Evolutionary conservation across 1,140 invertebrate species (phyloP).

Genomic region (Leptinotarsa texana): DNA sequence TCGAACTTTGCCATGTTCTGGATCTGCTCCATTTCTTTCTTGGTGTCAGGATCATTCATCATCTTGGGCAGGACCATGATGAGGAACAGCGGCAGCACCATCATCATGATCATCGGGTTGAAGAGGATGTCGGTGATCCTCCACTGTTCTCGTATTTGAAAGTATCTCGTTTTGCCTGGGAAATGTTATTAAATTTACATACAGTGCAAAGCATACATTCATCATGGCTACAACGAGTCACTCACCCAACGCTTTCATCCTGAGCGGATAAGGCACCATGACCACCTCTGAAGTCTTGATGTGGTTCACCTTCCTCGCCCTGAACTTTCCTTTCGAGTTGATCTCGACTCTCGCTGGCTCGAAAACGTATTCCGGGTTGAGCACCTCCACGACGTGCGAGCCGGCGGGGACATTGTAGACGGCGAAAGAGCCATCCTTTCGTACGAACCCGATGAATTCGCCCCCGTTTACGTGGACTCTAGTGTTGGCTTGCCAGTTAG

Average conservation of each 20-base stretch:
- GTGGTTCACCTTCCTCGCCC: constrained; percentile 93
- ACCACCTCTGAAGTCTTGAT: constrained; percentile 87
- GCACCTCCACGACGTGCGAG: constrained; percentile 92
- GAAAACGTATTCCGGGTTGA: constrained; percentile 89
- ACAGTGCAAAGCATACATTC: neutral
- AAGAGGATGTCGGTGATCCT: constrained; percentile 92
- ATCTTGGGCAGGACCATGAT: constrained; percentile 94
- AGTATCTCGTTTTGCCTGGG: constrained; percentile 68
- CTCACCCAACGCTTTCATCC: constrained; percentile 79
- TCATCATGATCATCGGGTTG: constrained; percentile 98
- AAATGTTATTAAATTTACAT: neutral
- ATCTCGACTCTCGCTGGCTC: constrained; percentile 94
- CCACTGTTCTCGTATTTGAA: constrained; percentile 94
- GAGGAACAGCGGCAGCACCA: constrained; percentile 88
- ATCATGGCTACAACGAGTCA: constrained; percentile 53
- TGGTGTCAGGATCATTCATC: constrained; percentile 95
- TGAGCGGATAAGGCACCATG: constrained; percentile 89
- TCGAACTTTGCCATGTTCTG: constrained; percentile 79
- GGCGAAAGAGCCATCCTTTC: constrained; percentile 90
- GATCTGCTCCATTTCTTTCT: constrained; percentile 91
- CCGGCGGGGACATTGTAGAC: constrained; percentile 90
- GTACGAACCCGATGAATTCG: constrained; percentile 83
- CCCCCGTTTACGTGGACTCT: constrained; percentile 86
- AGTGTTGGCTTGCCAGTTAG: constrained; percentile 78
- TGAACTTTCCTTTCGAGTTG: constrained; percentile 93